phyloP scores from a whole-genome alignment of 2,113 vertebrate species.

The Meles meles region DNA sequence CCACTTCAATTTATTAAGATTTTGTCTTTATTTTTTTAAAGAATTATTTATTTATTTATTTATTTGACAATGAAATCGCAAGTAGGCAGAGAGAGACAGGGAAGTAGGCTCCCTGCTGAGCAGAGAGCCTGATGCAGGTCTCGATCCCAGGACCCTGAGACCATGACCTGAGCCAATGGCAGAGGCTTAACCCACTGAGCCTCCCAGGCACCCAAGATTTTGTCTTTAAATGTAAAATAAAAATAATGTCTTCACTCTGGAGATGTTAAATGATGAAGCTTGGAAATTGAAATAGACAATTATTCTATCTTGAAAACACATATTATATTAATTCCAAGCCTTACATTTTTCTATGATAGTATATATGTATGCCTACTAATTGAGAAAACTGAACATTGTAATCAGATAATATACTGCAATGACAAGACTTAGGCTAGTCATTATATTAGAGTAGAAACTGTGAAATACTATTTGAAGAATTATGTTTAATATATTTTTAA shows the following conservation, averaged over 20 bases:
- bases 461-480: background rate
- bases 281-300: background rate
- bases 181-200: too few relatives aligned
- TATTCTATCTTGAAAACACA: background rate
- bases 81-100: too few relatives aligned
- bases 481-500: background rate
- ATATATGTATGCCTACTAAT: background rate
- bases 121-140: too few relatives aligned
- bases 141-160: too few relatives aligned
- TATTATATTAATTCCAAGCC: background rate
- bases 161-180: too few relatives aligned
- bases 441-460: background rate
- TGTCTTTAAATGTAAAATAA: background rate
- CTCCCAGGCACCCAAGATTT: background rate
- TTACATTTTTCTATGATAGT: background rate
- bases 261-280: background rate
- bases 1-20: background rate
- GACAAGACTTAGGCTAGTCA: background rate
- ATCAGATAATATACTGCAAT: background rate
- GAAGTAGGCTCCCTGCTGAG: too few relatives aligned
- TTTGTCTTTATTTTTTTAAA: background rate
- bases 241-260: background rate
- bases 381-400: background rate
- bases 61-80: too few relatives aligned
- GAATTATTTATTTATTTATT: too few relatives aligned